Conservation (phyloP, 2,797 vertebrate species). For the Glossophaga mutica region DNA sequence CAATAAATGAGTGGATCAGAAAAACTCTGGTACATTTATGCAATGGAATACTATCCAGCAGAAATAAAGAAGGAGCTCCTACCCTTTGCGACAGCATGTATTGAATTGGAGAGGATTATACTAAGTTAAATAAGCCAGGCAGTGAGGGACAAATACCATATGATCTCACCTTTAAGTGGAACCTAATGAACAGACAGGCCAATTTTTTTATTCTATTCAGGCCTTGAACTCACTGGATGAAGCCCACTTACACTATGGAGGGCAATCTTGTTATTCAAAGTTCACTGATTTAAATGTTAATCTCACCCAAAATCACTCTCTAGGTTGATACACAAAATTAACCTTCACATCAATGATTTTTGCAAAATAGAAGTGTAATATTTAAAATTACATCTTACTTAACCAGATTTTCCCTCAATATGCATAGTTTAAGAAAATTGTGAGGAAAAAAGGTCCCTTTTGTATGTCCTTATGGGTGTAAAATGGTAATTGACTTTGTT, state of each 20-base stretch:
- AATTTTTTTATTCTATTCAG: neutral
- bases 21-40: no score
- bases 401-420: neutral
- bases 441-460: neutral
- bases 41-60: no score
- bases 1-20: no score
- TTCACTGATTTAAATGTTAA: neutral
- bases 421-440: neutral
- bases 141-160: no score
- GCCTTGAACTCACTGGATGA: neutral
- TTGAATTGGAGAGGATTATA: no score
- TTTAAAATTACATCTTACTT: neutral
- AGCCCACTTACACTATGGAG: neutral
- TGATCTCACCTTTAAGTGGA: no score
- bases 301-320: neutral
- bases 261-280: neutral
- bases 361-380: neutral
- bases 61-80: no score
- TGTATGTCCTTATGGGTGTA: neutral
- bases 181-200: no score
- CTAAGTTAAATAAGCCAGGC: no score
- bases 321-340: neutral
- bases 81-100: no score
- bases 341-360: neutral
- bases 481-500: neutral